Base-by-base conservation (phyloP, 1,140 invertebrate genomes). In the Drosophila varians region DNA sequence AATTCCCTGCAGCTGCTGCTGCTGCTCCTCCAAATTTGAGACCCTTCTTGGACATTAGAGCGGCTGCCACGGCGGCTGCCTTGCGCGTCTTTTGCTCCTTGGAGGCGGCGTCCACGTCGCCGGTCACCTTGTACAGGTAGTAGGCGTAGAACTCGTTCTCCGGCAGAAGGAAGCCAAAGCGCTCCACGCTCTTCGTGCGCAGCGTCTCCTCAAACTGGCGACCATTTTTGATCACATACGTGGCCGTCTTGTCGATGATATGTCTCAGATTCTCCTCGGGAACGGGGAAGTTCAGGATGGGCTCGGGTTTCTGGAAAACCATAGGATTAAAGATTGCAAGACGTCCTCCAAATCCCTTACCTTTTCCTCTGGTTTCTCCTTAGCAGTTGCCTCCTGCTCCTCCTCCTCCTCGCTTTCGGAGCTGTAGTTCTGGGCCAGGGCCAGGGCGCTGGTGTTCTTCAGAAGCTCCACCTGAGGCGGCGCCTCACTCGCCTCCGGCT, bases 201-300 rank as follows among this genome's bases (percentile, higher is more conserved):
- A 99, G 95, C 23, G 97, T 96, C 7, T 94, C 94, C 82, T 99
- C 98, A 91, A 99, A 99, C 74, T 97, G 96, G 45, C 94, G 93
- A 0, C 98, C 98, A 92, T 99, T 99, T 80, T 98, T 98, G 0
- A 96, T 95, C 0, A 99, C 98, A 90, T 99, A 99, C 56, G 95
- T 95, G 1, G 98, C 97, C 95, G 99, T 98, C 92, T 98, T 98
- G 90, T 99, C 97, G 47, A 99, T 97, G 5, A 99, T 96, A 36
- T 96, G 93, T 86, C 96, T 95, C 4, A 97, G 92, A 55, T 97
- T 96, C 7, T 95, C 94, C 0, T 96, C 95, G 12, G 96, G 96
- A 5, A 94, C 92, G 14, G 93, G 92, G 23, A 94, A 93, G 0
- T 92, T 91, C 0, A 92, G 92, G 7, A 83, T 43, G 0, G 84